phyloP scores from a whole-genome alignment of 2,113 vertebrate species.

The Geothlypis trichas region DNA sequence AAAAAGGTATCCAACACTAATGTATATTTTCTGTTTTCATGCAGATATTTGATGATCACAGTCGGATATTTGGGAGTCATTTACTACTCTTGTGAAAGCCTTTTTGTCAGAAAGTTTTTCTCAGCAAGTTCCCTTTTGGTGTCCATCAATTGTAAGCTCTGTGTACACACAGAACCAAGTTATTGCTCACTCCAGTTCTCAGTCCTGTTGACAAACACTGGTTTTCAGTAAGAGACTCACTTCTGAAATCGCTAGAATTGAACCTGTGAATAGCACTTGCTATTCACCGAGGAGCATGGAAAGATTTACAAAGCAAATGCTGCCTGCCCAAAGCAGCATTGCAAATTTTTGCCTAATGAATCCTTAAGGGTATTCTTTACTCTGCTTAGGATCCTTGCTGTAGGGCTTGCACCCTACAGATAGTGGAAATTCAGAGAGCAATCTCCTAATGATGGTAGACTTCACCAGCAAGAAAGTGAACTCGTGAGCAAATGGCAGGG shows the following conservation, averaged over 20 bases:
- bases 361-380: not conserved
- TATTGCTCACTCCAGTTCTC: not conserved
- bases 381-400: not conserved
- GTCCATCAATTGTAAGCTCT: not conserved
- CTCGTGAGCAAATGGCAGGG: not conserved
- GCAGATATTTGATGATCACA: not conserved
- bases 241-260: slow-evolving; percentile 28
- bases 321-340: not conserved
- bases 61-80: not conserved
- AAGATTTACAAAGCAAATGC: not conserved
- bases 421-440: not conserved
- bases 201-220: slow-evolving; percentile 32
- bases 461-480: not conserved
- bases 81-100: not conserved
- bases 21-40: not conserved
- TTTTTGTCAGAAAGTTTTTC: not conserved
- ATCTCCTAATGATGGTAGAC: not conserved
- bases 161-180: not conserved
- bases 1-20: not conserved
- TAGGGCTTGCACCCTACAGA: not conserved
- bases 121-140: not conserved
- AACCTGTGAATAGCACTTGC: slow-evolving; percentile 18
- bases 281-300: not conserved
- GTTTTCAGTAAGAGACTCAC: slow-evolving; percentile 34
- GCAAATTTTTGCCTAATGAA: not conserved